These are phyloP conservation scores for Chrysina gloriosa DNA, from an alignment of 2,888 invertebrate species.

Conservation along the genomic window DNA sequence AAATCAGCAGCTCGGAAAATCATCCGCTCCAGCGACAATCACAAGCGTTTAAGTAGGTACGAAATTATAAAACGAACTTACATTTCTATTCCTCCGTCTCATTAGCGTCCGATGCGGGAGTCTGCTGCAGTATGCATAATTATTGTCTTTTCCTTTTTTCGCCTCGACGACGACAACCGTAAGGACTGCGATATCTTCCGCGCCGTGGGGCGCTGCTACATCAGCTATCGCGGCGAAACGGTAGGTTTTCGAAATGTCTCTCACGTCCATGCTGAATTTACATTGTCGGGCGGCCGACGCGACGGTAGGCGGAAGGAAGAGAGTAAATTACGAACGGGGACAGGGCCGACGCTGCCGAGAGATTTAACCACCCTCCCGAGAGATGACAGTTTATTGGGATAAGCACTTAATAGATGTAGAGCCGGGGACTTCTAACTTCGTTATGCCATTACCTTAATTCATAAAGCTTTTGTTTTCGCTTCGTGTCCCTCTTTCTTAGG, in stretches of 20 bases:
- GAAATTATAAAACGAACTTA: slow-evolving; percentile 9
- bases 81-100: slow-evolving; percentile 3
- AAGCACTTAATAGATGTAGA: slow-evolving; percentile 63
- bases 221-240: slow-evolving; percentile 11
- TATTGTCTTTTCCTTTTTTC: slow-evolving; percentile 10
- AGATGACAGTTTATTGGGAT: slow-evolving; percentile 65
- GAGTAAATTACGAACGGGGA: slow-evolving; percentile 62
- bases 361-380: slow-evolving; percentile 59
- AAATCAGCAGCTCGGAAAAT: too few species aligned
- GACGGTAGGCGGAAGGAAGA: slow-evolving; percentile 42
- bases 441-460: slow-evolving; percentile 62
- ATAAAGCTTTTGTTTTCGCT: slow-evolving; percentile 61
- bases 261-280: slow-evolving; percentile 61
- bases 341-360: slow-evolving; percentile 56
- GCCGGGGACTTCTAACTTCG: slow-evolving; percentile 58
- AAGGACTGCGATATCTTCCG: slow-evolving; percentile 2
- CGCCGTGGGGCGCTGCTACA: not conserved
- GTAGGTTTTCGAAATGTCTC: slow-evolving; percentile 54
- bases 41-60: slow-evolving; percentile 1
- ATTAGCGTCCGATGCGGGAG: not conserved
- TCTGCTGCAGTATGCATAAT: slow-evolving; percentile 33
- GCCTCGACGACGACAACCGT: not conserved
- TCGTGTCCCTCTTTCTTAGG: slow-evolving; percentile 20
- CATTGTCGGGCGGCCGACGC: slow-evolving; percentile 55
- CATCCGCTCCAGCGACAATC: too few species aligned